phyloP scores from a whole-genome alignment of 2,797 vertebrate species.

The Acomys russatus region DNA sequence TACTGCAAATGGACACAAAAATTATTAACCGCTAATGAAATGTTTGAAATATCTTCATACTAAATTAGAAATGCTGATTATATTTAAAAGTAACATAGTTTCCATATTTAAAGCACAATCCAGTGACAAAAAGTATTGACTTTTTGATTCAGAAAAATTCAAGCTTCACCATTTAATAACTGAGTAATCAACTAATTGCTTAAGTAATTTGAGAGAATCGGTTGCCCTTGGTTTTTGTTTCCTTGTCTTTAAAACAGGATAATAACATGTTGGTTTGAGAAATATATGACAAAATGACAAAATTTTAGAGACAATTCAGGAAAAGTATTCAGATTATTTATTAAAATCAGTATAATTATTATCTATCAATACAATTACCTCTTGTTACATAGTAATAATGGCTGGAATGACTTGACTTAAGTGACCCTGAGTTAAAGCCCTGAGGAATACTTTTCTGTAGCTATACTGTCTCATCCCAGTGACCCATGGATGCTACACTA shows the following conservation, averaged over 20 bases:
- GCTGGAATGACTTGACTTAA: conserved; percentile 15
- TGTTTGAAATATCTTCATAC: neutral
- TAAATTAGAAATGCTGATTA: neutral
- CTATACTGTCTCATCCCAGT: neutral
- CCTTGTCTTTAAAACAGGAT: neutral
- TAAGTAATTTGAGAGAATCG: neutral
- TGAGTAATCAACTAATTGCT: neutral
- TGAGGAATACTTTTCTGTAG: neutral
- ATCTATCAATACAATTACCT: neutral
- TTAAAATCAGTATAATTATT: neutral
- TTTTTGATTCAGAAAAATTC: neutral
- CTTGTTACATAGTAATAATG: neutral
- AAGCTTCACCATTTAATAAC: neutral
- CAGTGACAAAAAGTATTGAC: neutral
- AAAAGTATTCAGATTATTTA: neutral
- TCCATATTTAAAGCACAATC: neutral
- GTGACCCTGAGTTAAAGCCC: neutral
- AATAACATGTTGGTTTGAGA: neutral
- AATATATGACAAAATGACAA: neutral
- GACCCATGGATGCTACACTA: too few relatives aligned
- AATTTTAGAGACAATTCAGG: neutral
- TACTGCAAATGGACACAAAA: neutral
- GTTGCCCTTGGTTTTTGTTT: conserved; percentile 6
- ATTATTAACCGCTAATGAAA: neutral
- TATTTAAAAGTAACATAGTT: neutral